These are phyloP conservation scores for Silurus lanzhouensis DNA, from an alignment of 2,797 vertebrate species.

Conservation along the genomic window DNA sequence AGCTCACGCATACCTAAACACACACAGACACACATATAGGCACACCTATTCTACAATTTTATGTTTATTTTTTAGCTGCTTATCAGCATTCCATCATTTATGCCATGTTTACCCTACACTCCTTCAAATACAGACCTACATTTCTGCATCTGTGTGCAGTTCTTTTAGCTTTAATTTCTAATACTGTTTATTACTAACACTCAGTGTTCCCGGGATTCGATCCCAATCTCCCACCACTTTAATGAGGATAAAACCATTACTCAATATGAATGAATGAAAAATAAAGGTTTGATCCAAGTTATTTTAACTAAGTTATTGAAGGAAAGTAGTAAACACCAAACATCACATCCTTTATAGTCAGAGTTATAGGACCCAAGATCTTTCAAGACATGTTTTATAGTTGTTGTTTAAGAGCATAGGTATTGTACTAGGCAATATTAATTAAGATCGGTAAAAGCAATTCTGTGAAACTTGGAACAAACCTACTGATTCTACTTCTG, in stretches of 20 bases:
- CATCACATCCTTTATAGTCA: background rate
- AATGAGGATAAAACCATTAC: background rate
- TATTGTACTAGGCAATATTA: background rate
- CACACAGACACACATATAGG: background rate
- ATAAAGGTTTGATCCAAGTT: background rate
- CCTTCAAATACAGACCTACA: background rate
- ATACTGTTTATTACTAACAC: background rate
- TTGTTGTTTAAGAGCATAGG: background rate
- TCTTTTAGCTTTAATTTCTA: background rate
- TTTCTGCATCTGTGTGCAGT: background rate
- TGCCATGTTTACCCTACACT: background rate
- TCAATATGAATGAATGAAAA: background rate
- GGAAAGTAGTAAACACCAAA: background rate
- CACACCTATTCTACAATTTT: background rate
- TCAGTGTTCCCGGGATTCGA: background rate
- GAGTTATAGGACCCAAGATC: background rate
- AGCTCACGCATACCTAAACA: background rate
- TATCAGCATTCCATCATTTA: slow-evolving; percentile 1
- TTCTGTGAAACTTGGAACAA: background rate
- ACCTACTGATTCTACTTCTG: no score
- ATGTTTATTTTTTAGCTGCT: background rate
- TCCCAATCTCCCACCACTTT: background rate
- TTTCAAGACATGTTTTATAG: background rate
- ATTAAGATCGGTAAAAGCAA: background rate
- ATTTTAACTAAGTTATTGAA: background rate